Base-by-base conservation (phyloP, 2,113 vertebrate genomes). In the Alosa alosa region DNA sequence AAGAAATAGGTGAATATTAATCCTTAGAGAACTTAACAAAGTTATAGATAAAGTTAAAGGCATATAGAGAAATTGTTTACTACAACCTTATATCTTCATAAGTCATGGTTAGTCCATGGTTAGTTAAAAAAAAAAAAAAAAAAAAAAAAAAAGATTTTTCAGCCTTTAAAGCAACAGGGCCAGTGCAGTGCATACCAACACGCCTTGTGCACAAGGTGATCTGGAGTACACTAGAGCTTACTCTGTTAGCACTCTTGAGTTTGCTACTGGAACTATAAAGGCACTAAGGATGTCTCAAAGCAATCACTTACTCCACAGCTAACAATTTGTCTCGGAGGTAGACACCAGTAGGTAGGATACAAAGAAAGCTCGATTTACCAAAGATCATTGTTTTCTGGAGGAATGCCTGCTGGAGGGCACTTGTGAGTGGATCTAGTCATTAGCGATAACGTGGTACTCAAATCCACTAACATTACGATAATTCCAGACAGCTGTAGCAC, bases 1-100 rank as follows among this genome's bases (percentile, higher is more conserved):
- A 78, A 10, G 72, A 78, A 78, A 17, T 36, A 68, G 81, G 45
- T 47, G 39, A 25, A 78, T 75, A 44, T 52, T 44, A 25, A 72
- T 72, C 88, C 44, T 45, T 57, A 49, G 57, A 46, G 50, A 55
- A 83, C 83, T 47, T 81, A 39, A 20, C 81, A 81, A 39, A 88
- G 78, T 72, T 88, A 85, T 60, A 86, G 88, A 86, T 83, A 83
- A 78, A 82, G 87, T 86, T 89, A 92, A 92, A 90, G 91, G 90
- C 90, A 31, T 1, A 6, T 18, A 49, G n/a, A 78, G 25, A 31
- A 13, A 78, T 39, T 78, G 72, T 15, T 78, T 36, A 15, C 72
- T 17, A 78, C 31, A 78, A 39, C 72, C 72, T 78, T 4, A 2
- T 64, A 7, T 64, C 60, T 64, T 64, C n/a, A 6, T 15, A 36